Conservation (phyloP, 2,113 vertebrate species). For the Chamaea fasciata region DNA sequence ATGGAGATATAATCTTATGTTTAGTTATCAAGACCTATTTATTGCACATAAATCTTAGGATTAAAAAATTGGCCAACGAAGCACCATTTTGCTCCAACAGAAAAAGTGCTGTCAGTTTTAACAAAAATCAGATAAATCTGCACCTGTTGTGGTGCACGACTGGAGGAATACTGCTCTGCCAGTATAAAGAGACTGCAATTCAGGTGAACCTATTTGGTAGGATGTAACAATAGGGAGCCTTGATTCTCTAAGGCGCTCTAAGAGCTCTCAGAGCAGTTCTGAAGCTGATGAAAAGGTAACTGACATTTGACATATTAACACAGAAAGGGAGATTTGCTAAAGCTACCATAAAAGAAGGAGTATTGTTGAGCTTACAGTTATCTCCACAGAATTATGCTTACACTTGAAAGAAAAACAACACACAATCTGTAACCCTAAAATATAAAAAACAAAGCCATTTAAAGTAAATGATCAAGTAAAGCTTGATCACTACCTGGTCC, state of each 20-base stretch:
- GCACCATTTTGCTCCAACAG: neutral
- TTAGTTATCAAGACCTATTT: neutral
- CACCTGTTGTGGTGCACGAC: neutral
- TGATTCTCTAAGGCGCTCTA: neutral
- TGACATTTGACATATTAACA: neutral
- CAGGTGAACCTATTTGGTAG: neutral
- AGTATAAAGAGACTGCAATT: neutral
- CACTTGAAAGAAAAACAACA: neutral
- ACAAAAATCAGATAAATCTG: neutral
- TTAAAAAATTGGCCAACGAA: neutral
- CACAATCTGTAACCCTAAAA: neutral
- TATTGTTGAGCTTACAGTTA: neutral
- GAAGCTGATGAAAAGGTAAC: neutral
- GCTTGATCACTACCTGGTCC: constrained; percentile 70
- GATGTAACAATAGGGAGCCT: neutral
- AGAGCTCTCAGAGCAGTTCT: neutral
- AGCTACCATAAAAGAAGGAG: neutral
- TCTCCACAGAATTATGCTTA: neutral
- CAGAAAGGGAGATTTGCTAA: neutral
- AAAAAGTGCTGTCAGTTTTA: neutral
- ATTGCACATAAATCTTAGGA: neutral
- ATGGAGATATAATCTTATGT: neutral
- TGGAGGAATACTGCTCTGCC: neutral
- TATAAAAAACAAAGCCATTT: neutral
- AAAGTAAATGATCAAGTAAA: neutral